A percentile compares a stretch with the other conserved stretches of the same genome.
These are phyloP conservation scores for Crotophaga sulcirostris DNA, from an alignment of 2,113 vertebrate species.

Conservation along the genomic window DNA sequence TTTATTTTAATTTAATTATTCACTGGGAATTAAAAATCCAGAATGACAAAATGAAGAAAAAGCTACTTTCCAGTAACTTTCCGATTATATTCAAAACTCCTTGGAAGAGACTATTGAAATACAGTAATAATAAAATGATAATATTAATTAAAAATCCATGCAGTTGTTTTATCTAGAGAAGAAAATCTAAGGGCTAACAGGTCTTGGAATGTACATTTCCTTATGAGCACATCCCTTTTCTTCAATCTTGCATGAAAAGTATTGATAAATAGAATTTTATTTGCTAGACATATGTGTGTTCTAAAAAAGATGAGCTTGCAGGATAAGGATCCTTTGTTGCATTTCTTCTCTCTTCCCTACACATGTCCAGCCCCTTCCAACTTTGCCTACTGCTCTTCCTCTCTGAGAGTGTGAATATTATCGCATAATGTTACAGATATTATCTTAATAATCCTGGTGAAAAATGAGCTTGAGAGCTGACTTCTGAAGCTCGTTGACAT, in stretches of 20 bases:
- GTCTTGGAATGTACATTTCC: not conserved
- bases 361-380: not conserved
- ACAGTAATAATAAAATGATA: not conserved
- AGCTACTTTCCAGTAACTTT: not conserved
- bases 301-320: not conserved
- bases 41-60: not conserved
- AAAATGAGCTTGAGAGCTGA: not conserved
- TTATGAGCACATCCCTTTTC: not conserved
- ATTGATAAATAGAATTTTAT: not conserved
- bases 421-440: not conserved
- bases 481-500: not conserved
- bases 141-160: not conserved
- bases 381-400: not conserved
- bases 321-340: not conserved
- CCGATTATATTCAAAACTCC: not conserved
- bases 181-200: not conserved
- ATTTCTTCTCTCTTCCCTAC: not conserved
- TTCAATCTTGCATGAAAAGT: not conserved
- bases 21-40: not conserved
- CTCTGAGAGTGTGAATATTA: not conserved
- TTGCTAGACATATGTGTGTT: not conserved
- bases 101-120: not conserved
- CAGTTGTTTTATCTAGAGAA: not conserved
- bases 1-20: not conserved
- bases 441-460: not conserved